Base-by-base conservation (phyloP, 2,797 vertebrate genomes). In the Tadarida brasiliensis region DNA sequence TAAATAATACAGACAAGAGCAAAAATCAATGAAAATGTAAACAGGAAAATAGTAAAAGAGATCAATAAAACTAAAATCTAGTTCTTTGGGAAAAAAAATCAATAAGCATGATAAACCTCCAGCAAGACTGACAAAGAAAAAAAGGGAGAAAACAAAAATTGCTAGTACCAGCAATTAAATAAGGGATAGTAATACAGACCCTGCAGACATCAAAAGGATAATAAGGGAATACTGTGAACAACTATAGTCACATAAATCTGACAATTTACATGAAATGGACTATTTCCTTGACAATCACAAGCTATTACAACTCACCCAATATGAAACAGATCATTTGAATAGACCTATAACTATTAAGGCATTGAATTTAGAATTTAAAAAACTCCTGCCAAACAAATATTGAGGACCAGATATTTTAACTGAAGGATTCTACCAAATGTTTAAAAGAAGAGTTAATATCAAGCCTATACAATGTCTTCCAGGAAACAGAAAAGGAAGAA, bases 401-500 rank as follows among this genome's bases (percentile, higher is more conserved):
- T 15, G 10, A 61, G 73, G 44, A 28, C 44, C 28, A 86, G 22
- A 63, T 88, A 80, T 84, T 96, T 82, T 92, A 54, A 89, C 35
- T 44, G 39, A 67, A 56, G 14, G 65, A 28, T 71, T 94, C 39
- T 85, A 70, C 0, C 10, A 85, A 81, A 33, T 84, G 6, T 90
- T 91, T 88, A 35, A 91, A 65, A 74, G 30, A 89, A 89, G 4
- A 67, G 33, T 63, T 81, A 56, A 70, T 22, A 77, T 26, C 26
- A 84, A 35, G 11, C 70, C 16, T 78, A 54, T 33, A 33, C 5
- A 76, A 26, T 81, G 35, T 70, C 17, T 95, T 95, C 20, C 33
- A 76, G 54, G 90, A 65, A 92, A 86, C 3, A 91, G 26, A 78
- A 78, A 83, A 77, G 30, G n/a, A 71, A 80, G n/a, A 95, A 85